Evolutionary conservation across 2,797 vertebrate species (phyloP).

Genomic region (Micrastur ruficollis): DNA sequence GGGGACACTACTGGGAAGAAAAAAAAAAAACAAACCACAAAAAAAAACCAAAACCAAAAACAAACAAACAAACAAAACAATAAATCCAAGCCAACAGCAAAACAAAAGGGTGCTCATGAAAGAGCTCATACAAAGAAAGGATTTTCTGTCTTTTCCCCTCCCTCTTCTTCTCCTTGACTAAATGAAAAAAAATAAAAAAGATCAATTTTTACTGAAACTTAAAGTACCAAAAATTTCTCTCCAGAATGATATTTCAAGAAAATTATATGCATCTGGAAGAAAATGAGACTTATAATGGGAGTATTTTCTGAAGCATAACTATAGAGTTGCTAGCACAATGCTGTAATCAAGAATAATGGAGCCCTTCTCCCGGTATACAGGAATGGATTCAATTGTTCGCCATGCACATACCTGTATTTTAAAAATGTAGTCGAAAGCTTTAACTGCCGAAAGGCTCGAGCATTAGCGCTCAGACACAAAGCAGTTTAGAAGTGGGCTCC

Average conservation of each 20-base stretch:
- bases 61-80: too few species aligned
- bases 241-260: slow-evolving; percentile 30
- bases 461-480: background rate
- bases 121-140: background rate
- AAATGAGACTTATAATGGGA: slow-evolving; percentile 37
- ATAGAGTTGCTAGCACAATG: slow-evolving; percentile 17
- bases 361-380: background rate
- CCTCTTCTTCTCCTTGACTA: background rate
- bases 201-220: background rate
- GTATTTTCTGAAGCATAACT: slow-evolving; percentile 48
- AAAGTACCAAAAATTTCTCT: background rate
- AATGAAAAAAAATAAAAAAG: background rate
- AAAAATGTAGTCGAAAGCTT: background rate
- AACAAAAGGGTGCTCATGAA: background rate
- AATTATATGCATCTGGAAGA: slow-evolving; percentile 22
- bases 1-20: background rate
- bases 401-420: slow-evolving; percentile 16
- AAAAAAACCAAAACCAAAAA: too few species aligned
- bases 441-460: background rate
- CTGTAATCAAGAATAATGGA: slow-evolving; percentile 58
- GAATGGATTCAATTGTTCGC: slow-evolving; percentile 26
- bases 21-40: background rate
- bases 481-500: background rate
- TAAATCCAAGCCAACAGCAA: background rate
- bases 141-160: background rate